A percentile compares a stretch with the other conserved stretches of the same genome.
These are phyloP conservation scores for Amiota communis DNA, from an alignment of 2,888 invertebrate genomes.

Conservation along the genomic window DNA sequence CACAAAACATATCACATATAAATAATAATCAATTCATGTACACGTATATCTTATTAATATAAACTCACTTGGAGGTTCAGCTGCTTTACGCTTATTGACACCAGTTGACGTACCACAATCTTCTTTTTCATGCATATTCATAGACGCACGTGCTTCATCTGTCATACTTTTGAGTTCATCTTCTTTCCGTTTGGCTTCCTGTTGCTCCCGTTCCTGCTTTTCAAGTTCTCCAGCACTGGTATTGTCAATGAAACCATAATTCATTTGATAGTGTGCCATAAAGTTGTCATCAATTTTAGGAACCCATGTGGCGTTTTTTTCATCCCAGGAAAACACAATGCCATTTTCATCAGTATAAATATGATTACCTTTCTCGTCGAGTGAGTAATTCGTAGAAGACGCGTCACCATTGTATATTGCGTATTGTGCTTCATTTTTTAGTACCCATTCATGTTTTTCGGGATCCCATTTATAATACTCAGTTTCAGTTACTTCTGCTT, in stretches of 20 bases:
- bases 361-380: slow-evolving; percentile 86
- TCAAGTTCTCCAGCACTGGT: slow-evolving; percentile 60
- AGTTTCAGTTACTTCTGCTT: slow-evolving; percentile 60
- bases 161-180: slow-evolving; percentile 61
- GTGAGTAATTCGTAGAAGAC: slow-evolving; percentile 75
- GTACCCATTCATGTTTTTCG: slow-evolving; percentile 78
- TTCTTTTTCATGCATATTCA: slow-evolving; percentile 42
- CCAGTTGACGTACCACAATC: slow-evolving; percentile 34
- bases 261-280: slow-evolving; percentile 96
- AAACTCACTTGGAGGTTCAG: slow-evolving; percentile 74
- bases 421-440: slow-evolving; percentile 40
- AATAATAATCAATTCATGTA: too few species aligned
- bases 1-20: slow-evolving; percentile 10
- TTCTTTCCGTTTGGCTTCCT: slow-evolving; percentile 55
- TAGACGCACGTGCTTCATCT: slow-evolving; percentile 61
- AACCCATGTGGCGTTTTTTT: slow-evolving; percentile 93
- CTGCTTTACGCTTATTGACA: slow-evolving; percentile 75
- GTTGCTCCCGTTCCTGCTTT: slow-evolving; percentile 52
- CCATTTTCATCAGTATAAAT: slow-evolving; percentile 91
- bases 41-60: too few species aligned
- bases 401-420: background rate
- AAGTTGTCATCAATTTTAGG: slow-evolving; percentile 98
- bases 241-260: slow-evolving; percentile 88
- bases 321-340: slow-evolving; percentile 92
- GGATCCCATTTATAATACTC: slow-evolving; percentile 77